Base-by-base conservation (phyloP, 1,140 invertebrate genomes). In the Amyelois transitella region DNA sequence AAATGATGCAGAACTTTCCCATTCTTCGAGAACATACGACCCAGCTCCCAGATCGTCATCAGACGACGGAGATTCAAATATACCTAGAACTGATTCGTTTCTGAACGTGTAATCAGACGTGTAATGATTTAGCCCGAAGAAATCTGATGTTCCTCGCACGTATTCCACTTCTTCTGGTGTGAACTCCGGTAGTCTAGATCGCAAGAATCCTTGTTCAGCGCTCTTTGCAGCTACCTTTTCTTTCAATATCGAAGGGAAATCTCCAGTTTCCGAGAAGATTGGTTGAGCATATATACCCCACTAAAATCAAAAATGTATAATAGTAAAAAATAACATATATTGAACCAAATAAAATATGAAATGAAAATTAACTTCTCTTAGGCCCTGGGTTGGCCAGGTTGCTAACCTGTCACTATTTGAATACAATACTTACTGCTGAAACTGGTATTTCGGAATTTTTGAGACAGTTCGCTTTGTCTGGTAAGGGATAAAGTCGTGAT, bases 61-160 rank as follows among this genome's bases (percentile, higher is more conserved):
- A 17, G 61, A 60, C 19, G 77, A 81, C 6, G 75, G 75, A 32
- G 57, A 32, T 49, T 51, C 58, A 47, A 67, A 55, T 18, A 51
- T 51, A 2, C 57, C 62, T 18, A 57, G 18, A 1, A 64, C 63
- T 6, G 71, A 68, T 55, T 72, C 67, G 49, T 79, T 80, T 63
- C 72, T 69, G 53, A 78, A 76, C 4, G 69, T 69, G 5, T 70
- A 55, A 17, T 19, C 66, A 2, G 89, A 85, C 2, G 88, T 86
- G 53, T 93, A 93, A 52, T 89, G 83, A 54, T 92, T 92, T 1
- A 93, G 64, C 22, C 91, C 91, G 50, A 92, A 90, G 75, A 91
- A 92, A 62, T 92, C 91, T 0, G 88, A 81, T 12, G 81, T 81
- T 18, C 89, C 89, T 18, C 55, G 66, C 0, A 81, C 55, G 43